Evolutionary conservation across 2,113 vertebrate genomes (phyloP).

Genomic region (Oxyruncus cristatus): DNA sequence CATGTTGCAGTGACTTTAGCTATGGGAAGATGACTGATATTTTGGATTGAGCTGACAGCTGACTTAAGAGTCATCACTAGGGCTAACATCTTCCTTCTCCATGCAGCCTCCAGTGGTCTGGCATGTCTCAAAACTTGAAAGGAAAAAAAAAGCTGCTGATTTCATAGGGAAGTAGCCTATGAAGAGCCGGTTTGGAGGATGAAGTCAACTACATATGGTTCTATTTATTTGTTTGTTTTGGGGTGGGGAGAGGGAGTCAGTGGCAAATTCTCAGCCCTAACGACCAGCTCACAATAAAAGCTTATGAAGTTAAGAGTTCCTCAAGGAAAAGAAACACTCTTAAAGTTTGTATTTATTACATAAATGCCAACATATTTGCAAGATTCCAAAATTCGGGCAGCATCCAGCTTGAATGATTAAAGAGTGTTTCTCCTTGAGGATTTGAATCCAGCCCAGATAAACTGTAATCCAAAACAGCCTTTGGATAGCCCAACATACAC

Average conservation of each 20-base stretch:
- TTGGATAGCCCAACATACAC: neutral
- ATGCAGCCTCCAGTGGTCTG: neutral
- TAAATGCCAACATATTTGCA: slow-evolving; percentile 11
- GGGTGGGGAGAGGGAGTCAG: slow-evolving; percentile 47
- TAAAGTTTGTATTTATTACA: slow-evolving; percentile 38
- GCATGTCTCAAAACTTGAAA: slow-evolving; percentile 19
- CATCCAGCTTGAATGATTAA: neutral
- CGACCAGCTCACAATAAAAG: slow-evolving; percentile 51
- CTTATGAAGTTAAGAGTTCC: slow-evolving; percentile 25
- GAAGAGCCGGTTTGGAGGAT: slow-evolving; percentile 34
- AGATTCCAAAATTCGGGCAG: slow-evolving; percentile 12
- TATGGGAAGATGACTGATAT: neutral
- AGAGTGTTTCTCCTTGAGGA: neutral
- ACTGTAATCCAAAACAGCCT: slow-evolving; percentile 1
- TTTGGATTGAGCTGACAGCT: neutral
- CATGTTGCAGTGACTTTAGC: neutral
- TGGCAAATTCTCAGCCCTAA: slow-evolving; percentile 58
- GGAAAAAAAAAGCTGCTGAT: neutral
- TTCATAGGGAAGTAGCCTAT: slow-evolving; percentile 38
- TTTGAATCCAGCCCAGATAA: slow-evolving; percentile 7
- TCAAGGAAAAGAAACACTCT: slow-evolving; percentile 17
- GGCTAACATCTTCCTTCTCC: neutral
- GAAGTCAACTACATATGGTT: slow-evolving; percentile 59
- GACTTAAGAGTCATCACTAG: neutral
- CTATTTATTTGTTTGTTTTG: slow-evolving; percentile 65